A percentile compares a stretch with the other conserved stretches of the same genome.
phyloP scores from a whole-genome alignment of 1,140 invertebrate species.

The Drosophila lini region DNA sequence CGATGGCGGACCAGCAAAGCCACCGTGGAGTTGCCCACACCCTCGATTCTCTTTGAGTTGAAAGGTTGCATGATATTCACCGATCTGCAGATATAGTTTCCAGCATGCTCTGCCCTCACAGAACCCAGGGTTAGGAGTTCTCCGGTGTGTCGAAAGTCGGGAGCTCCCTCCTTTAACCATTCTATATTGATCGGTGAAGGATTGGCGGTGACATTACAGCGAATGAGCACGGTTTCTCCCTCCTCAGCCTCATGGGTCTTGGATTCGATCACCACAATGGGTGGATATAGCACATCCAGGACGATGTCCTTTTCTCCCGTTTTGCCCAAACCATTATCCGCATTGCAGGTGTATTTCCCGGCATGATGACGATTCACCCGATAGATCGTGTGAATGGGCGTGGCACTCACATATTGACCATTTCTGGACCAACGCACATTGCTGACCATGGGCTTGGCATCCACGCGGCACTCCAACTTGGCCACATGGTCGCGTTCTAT shows the following conservation, averaged over 20 bases:
- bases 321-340: constrained; percentile 92
- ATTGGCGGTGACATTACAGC: constrained; percentile 95
- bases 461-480: constrained; percentile 92
- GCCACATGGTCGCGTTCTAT: constrained; percentile 93
- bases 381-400: constrained; percentile 90
- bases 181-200: constrained; percentile 91
- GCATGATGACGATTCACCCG: constrained; percentile 92
- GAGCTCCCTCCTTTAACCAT: constrained; percentile 93
- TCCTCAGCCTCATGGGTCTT: constrained; percentile 92
- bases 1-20: constrained; percentile 93
- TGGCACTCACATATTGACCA: constrained; percentile 91
- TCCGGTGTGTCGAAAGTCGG: constrained; percentile 92
- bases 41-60: constrained; percentile 87
- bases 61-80: constrained; percentile 91
- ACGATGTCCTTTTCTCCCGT: constrained; percentile 91
- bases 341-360: constrained; percentile 93
- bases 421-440: constrained; percentile 93
- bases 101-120: constrained; percentile 92
- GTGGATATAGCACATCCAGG: constrained; percentile 93
- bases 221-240: constrained; percentile 91
- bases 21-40: constrained; percentile 90
- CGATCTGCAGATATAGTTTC: constrained; percentile 94
- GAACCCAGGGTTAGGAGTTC: constrained; percentile 89
- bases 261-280: constrained; percentile 91
- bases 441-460: constrained; percentile 93